A percentile compares a stretch with the other conserved stretches of the same genome.
phyloP scores from a whole-genome alignment of 2,888 invertebrate species.

The Ephialtes manifestator region DNA sequence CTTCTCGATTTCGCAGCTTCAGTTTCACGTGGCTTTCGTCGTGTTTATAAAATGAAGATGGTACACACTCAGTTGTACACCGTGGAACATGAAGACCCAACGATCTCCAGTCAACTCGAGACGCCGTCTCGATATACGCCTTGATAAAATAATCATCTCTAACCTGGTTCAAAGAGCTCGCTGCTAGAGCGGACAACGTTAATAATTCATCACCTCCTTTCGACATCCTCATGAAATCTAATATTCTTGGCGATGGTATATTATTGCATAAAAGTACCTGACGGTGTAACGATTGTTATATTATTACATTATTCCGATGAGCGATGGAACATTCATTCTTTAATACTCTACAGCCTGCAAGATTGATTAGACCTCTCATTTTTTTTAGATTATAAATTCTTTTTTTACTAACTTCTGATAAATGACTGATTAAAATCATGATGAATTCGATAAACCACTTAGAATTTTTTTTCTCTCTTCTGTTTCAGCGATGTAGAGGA shows the following conservation, averaged over 20 bases:
- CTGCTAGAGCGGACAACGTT: neutral
- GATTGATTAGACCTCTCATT: no score
- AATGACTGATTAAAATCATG: neutral
- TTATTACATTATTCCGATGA: neutral
- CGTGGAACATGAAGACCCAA: conserved; percentile 4
- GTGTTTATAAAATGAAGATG: conserved; percentile 54
- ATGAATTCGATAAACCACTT: neutral
- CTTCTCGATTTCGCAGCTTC: conserved; percentile 6
- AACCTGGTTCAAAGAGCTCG: conserved; percentile 40
- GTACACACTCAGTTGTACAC: conserved; percentile 5
- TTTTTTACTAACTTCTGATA: no score
- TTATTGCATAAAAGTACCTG: neutral
- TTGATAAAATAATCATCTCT: conserved; percentile 57
- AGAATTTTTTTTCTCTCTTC: no score
- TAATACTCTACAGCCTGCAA: no score
- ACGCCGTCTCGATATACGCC: conserved; percentile 27
- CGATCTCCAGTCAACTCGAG: conserved; percentile 26
- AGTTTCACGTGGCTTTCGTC: conserved; percentile 17
- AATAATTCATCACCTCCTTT: conserved; percentile 3
- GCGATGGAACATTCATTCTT: neutral
- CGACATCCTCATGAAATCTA: conserved; percentile 16
- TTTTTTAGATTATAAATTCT: no score
- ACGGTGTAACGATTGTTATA: neutral
- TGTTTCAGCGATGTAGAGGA: no score
- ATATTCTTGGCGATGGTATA: neutral